phyloP scores from a whole-genome alignment of 2,888 invertebrate species.

The Patella caerulea region DNA sequence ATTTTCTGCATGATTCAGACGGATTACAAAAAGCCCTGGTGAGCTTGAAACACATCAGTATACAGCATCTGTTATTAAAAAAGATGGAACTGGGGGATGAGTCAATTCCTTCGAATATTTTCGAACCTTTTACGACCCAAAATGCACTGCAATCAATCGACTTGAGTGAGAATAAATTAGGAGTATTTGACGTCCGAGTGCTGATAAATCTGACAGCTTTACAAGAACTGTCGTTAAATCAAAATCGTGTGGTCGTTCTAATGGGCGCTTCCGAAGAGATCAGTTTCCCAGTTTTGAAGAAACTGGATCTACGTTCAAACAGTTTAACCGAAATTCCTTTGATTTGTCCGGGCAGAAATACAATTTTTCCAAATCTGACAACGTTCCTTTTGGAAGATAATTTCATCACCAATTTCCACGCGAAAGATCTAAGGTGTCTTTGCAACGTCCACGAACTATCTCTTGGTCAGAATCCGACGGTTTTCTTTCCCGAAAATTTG shows the following conservation, averaged over 20 bases:
- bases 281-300: not conserved
- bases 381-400: not conserved
- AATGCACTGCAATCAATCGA: not conserved
- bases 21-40: slow-evolving; percentile 3
- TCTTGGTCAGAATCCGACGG: not conserved
- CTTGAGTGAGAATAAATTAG: not conserved
- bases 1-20: not conserved
- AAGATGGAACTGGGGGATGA: not conserved
- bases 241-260: not conserved
- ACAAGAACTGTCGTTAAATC: not conserved
- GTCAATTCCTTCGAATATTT: not conserved
- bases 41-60: not conserved
- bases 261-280: not conserved
- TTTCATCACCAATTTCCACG: not conserved
- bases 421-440: not conserved
- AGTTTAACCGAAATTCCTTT: not conserved
- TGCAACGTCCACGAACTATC: not conserved
- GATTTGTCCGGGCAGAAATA: not conserved
- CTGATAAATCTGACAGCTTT: not conserved
- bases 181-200: not conserved
- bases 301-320: not conserved
- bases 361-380: not conserved
- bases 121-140: not conserved
- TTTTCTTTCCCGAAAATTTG: not conserved
- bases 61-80: not conserved